Percentiles rank a stretch among this genome's conserved stretches.
Evolutionary conservation across 2,888 invertebrate species (phyloP).

Genomic region (Tanytarsus gracilentus): DNA sequence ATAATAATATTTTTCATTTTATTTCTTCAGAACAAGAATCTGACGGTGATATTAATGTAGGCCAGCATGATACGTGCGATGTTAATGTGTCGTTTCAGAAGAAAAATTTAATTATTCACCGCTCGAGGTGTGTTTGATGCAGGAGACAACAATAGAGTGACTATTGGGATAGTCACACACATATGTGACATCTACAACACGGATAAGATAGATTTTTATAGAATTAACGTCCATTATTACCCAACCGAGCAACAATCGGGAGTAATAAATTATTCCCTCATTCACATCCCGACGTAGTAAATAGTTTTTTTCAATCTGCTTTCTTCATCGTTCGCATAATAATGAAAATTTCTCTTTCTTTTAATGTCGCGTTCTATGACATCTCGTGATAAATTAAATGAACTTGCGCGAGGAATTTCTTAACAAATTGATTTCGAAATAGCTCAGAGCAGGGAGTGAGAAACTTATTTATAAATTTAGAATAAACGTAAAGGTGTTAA

Average conservation of each 20-base stretch:
- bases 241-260: slow-evolving; percentile 17
- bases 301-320: slow-evolving; percentile 8
- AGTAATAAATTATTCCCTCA: slow-evolving; percentile 22
- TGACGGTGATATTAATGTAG: background rate
- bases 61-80: slow-evolving; percentile 17
- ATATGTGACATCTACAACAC: background rate
- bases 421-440: too few species aligned
- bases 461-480: too few species aligned
- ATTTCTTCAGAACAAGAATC: background rate
- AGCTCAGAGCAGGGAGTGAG: too few species aligned
- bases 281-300: slow-evolving; percentile 13
- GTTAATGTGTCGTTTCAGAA: background rate
- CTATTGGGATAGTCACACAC: background rate
- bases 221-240: slow-evolving; percentile 25
- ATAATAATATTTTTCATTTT: background rate
- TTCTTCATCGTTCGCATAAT: background rate
- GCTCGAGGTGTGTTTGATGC: background rate
- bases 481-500: too few species aligned
- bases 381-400: too few species aligned
- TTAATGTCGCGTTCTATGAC: too few species aligned
- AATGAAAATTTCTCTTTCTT: background rate
- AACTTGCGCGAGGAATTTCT: too few species aligned
- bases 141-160: background rate
- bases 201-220: slow-evolving; percentile 20
- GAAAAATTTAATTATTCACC: slow-evolving; percentile 13